Conservation (phyloP, 1,140 invertebrate species). For the Drosophila grimshawi region DNA sequence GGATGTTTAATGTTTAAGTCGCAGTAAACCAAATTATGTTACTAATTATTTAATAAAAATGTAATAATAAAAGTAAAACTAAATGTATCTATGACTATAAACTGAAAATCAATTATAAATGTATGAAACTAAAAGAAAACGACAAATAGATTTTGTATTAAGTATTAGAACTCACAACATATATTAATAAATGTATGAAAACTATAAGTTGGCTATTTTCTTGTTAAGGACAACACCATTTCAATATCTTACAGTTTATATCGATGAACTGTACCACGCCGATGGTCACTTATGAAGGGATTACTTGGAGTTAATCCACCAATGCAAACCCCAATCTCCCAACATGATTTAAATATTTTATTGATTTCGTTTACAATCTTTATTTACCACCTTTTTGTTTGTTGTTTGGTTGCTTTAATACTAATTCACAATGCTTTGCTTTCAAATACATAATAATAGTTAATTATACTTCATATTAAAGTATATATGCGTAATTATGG, state of each 20-base stretch:
- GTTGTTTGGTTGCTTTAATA: constrained; percentile 71
- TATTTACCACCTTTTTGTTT: constrained; percentile 76
- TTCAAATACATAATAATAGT: constrained; percentile 79
- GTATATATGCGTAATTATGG: constrained; percentile 58
- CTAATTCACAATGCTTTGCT: constrained; percentile 81
- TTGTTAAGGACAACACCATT: background rate
- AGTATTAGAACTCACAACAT: constrained; percentile 59
- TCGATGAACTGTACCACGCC: too few species aligned
- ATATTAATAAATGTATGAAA: constrained; percentile 56
- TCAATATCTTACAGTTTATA: too few species aligned
- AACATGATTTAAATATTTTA: constrained; percentile 18
- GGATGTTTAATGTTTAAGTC: constrained; percentile 73
- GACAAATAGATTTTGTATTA: constrained; percentile 75
- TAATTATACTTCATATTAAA: constrained; percentile 72
- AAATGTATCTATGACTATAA: constrained; percentile 65
- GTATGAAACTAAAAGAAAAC: constrained; percentile 49
- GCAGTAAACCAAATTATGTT: constrained; percentile 80
- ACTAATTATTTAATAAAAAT: constrained; percentile 77
- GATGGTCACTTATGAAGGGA: too few species aligned
- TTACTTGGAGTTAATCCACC: too few species aligned
- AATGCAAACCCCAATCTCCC: background rate
- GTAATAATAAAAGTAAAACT: constrained; percentile 46
- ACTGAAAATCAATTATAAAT: constrained; percentile 71
- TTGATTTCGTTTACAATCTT: constrained; percentile 66
- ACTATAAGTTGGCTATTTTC: background rate